Base-by-base conservation (phyloP, 2,797 vertebrate species). In the Muscicapa striata region DNA sequence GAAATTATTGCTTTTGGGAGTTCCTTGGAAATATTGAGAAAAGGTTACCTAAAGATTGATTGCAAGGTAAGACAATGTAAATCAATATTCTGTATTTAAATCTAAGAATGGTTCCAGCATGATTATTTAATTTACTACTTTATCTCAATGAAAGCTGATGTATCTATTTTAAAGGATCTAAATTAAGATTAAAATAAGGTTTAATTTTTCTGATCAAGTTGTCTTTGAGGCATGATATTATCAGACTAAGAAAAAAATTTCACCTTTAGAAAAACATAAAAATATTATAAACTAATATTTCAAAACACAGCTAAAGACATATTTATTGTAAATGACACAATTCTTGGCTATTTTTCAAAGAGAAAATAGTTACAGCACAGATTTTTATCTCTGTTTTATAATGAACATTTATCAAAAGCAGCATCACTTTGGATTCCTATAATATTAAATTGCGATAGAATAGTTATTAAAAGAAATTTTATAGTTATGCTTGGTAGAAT, bases 21-120 rank as follows among this genome's bases (percentile, higher is more conserved):
- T 61, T 89, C 78, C 49, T 84, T 78, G 18, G 68, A 78, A 88
- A 68, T 32, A 32, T n/a, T 80, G 41, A 75, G 29, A 36, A 63
- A 89, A 89, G 30, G 23, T 32, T 51, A 79, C 32, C 13, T 55
- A 34, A 81, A 86, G 32, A 82, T 5, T 54, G 8, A 84, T 57
- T 55, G 21, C 21, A 63, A 78, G 61, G 10, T 52, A 67, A 77
- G 9, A 67, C 11, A 84, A 72, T 36, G 15, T 70, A 83, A 87
- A 89, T 89, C 40, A 94, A 54, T 94, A 87, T 19, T 63, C 46
- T 55, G 8, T 58, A 40, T 84, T 95, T 93, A 87, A 84, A 64
- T 59, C 40, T 46, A 79, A 61, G 23, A 91, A 74, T 49, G 6
- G 9, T 62, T 52, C 59, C 68, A 95, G 19, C 11, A 49, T 36